These are phyloP conservation scores for Drosophila merina DNA, from an alignment of 2,888 invertebrate genomes.

Conservation along the genomic window DNA sequence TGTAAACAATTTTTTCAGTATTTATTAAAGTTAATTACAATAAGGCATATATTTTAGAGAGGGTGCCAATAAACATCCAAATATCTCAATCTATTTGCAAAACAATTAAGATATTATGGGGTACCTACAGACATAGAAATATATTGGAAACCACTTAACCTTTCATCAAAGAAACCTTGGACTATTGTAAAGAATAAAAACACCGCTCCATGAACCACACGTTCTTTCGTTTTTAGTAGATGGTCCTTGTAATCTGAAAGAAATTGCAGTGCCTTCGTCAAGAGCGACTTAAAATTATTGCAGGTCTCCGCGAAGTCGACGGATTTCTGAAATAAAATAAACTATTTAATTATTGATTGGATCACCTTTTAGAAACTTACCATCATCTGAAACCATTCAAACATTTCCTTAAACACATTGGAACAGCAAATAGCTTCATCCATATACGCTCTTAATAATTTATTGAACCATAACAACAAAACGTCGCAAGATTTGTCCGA, in stretches of 20 bases:
- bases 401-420: constrained; percentile 36
- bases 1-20: not conserved
- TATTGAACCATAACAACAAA: constrained; percentile 57
- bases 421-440: constrained; percentile 28
- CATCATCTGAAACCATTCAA: constrained; percentile 44
- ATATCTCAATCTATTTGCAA: too few species aligned
- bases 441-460: constrained; percentile 54
- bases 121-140: too few species aligned
- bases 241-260: constrained; percentile 22
- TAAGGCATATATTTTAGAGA: too few species aligned
- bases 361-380: constrained; percentile 19
- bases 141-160: constrained; percentile 6
- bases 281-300: constrained; percentile 17
- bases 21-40: not conserved
- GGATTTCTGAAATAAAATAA: constrained; percentile 20
- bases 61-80: too few species aligned
- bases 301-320: constrained; percentile 11
- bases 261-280: constrained; percentile 46
- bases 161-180: constrained; percentile 22
- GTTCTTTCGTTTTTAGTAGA: constrained; percentile 33
- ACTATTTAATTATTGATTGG: not conserved
- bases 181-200: constrained; percentile 52
- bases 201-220: constrained; percentile 35
- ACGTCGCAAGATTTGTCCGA: constrained; percentile 35
- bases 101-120: too few species aligned